A percentile compares a stretch with the other conserved stretches of the same genome.
Conservation (phyloP, 2,888 invertebrate genomes). For the Drosophila rubida region DNA sequence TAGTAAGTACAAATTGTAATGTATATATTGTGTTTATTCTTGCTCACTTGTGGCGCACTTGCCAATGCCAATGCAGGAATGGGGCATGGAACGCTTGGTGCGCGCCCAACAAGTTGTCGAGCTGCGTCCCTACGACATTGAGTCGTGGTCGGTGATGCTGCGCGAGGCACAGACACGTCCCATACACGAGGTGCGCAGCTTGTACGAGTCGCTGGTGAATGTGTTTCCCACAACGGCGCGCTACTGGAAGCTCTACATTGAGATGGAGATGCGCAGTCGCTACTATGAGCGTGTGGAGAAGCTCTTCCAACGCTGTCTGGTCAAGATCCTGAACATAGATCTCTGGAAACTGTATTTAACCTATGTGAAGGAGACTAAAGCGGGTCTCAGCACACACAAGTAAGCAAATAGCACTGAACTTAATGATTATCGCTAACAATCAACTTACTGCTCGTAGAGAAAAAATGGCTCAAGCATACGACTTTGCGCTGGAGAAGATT, state of each 20-base stretch:
- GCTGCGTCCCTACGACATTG: constrained; percentile 96
- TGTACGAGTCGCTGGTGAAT: constrained; percentile 97
- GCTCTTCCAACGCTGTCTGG: constrained; percentile 98
- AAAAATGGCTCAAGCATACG: constrained; percentile 99
- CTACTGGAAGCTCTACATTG: constrained; percentile 99
- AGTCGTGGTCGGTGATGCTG: constrained; percentile 98
- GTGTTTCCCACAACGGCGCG: constrained; percentile 98
- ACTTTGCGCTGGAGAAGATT: constrained; percentile 99
- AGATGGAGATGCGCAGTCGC: constrained; percentile 98
- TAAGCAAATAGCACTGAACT: constrained; percentile 85
- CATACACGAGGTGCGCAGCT: constrained; percentile 94
- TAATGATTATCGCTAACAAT: not conserved
- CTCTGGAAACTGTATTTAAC: constrained; percentile 98
- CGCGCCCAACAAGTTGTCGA: constrained; percentile 94
- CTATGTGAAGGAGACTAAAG: constrained; percentile 99
- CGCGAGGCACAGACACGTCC: constrained; percentile 95
- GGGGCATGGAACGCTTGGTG: constrained; percentile 94
- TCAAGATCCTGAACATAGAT: constrained; percentile 99
- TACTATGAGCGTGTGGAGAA: constrained; percentile 99
- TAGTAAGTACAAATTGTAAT: constrained; percentile 76
- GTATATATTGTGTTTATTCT: not conserved
- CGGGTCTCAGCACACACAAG: constrained; percentile 96
- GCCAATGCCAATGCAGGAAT: constrained; percentile 89
- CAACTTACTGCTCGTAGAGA: constrained; percentile 89
- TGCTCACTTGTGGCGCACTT: no score